phyloP scores from a whole-genome alignment of 53 echinoderm and acorn worm species.

The Crossaster papposus region DNA sequence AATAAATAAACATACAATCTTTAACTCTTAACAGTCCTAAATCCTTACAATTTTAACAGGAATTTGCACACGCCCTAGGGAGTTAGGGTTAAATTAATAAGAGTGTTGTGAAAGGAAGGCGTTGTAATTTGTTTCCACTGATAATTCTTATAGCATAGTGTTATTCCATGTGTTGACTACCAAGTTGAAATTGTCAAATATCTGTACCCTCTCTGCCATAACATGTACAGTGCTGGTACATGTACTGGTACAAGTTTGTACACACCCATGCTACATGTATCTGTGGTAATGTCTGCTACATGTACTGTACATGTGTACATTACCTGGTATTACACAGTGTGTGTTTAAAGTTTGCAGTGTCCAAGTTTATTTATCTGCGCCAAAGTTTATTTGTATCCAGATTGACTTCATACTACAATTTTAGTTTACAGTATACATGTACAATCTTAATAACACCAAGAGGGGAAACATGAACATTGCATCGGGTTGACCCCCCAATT shows the following conservation, averaged over 20 bases:
- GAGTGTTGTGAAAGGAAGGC: too few relatives aligned
- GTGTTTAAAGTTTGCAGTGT: neutral
- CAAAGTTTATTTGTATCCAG: neutral
- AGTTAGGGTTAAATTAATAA: too few relatives aligned
- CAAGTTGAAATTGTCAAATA: neutral
- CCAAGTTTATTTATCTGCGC: neutral
- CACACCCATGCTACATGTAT: too few relatives aligned
- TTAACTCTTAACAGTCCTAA: too few relatives aligned
- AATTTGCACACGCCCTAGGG: too few relatives aligned
- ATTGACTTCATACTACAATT: neutral
- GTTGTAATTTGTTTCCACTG: too few relatives aligned
- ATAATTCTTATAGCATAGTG: neutral
- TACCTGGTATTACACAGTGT: neutral
- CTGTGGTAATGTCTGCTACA: too few relatives aligned
- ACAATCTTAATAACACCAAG: neutral
- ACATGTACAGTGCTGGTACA: too few relatives aligned
- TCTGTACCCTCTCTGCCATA: neutral
- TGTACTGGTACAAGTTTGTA: too few relatives aligned
- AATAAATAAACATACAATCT: too few relatives aligned
- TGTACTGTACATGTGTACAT: neutral
- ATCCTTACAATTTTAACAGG: too few relatives aligned
- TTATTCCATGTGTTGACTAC: neutral
- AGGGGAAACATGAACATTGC: neutral
- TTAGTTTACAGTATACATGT: neutral
- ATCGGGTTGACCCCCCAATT: neutral